These are phyloP conservation scores for Drosophila multiciliata DNA, from an alignment of 2,888 invertebrate genomes.

Conservation along the genomic window DNA sequence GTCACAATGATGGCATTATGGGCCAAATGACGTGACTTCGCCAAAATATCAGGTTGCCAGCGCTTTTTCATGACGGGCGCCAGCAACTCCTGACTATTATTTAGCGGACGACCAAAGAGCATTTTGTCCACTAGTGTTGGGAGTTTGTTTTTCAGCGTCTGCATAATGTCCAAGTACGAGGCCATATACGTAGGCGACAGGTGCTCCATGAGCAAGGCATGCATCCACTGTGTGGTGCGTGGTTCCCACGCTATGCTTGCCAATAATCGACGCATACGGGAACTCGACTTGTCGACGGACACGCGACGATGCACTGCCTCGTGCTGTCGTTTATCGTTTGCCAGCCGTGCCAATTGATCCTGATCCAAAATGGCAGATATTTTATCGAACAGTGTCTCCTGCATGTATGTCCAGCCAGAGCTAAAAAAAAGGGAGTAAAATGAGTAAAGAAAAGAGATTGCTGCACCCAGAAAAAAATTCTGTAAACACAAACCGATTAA, in stretches of 20 bases:
- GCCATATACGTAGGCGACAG: constrained; percentile 89
- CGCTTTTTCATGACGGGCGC: constrained; percentile 87
- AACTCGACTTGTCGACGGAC: constrained; percentile 89
- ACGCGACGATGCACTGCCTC: constrained; percentile 90
- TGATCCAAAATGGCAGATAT: constrained; percentile 88
- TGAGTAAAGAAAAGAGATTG: background rate
- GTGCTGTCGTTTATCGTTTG: constrained; percentile 87
- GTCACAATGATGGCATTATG: constrained; percentile 89
- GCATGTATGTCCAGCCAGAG: constrained; percentile 88
- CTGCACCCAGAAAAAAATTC: background rate
- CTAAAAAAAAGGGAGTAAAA: constrained; percentile 78
- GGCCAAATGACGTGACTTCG: constrained; percentile 89
- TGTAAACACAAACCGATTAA: constrained; percentile 86
- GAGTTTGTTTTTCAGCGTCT: constrained; percentile 89
- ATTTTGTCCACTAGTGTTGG: constrained; percentile 91
- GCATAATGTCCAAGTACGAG: constrained; percentile 91
- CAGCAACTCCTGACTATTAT: constrained; percentile 88
- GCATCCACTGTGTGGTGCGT: constrained; percentile 91
- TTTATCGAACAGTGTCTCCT: constrained; percentile 88
- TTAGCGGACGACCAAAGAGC: constrained; percentile 87
- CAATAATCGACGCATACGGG: constrained; percentile 88
- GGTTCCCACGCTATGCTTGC: constrained; percentile 90
- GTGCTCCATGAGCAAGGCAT: constrained; percentile 89
- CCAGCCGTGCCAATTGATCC: constrained; percentile 88
- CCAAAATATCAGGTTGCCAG: constrained; percentile 90